These are phyloP conservation scores for Colletes collaris DNA, from an alignment of 2,888 invertebrate genomes.

Conservation along the genomic window DNA sequence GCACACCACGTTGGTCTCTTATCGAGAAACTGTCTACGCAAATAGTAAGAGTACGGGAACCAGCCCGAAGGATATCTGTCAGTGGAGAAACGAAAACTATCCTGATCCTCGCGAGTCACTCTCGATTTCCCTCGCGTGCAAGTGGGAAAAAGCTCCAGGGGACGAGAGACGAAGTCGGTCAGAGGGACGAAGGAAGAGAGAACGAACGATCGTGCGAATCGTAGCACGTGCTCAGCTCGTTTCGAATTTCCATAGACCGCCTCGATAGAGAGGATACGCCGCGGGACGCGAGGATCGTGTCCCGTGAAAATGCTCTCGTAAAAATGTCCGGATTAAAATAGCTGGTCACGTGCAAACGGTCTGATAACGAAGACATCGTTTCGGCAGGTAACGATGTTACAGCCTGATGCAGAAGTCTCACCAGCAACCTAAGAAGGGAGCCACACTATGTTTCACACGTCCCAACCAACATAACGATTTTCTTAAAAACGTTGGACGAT, in stretches of 20 bases:
- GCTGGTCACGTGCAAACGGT: constrained; percentile 64
- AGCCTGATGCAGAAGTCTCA: background rate
- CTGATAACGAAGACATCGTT: constrained; percentile 57
- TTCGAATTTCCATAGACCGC: constrained; percentile 64
- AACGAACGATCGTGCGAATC: constrained; percentile 58
- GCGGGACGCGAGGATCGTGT: constrained; percentile 46
- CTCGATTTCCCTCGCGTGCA: constrained; percentile 60
- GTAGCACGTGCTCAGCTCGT: constrained; percentile 61
- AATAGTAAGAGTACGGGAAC: background rate
- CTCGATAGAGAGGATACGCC: constrained; percentile 60
- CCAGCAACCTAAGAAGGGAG: too few relatives aligned
- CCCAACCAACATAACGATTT: constrained; percentile 15
- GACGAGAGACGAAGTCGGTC: constrained; percentile 11
- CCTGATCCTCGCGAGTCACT: constrained; percentile 46
- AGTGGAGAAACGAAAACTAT: constrained; percentile 24
- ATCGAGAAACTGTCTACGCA: too few relatives aligned
- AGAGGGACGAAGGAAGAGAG: constrained; percentile 5
- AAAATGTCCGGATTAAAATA: constrained; percentile 62
- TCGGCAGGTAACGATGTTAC: background rate
- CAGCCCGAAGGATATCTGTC: background rate
- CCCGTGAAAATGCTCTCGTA: constrained; percentile 63
- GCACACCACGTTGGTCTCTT: too few relatives aligned
- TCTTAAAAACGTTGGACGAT: background rate
- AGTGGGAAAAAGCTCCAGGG: constrained; percentile 15
- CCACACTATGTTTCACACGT: background rate